Base-by-base conservation (phyloP, 2,888 invertebrate species). In the Gonocerus acuteangulatus region DNA sequence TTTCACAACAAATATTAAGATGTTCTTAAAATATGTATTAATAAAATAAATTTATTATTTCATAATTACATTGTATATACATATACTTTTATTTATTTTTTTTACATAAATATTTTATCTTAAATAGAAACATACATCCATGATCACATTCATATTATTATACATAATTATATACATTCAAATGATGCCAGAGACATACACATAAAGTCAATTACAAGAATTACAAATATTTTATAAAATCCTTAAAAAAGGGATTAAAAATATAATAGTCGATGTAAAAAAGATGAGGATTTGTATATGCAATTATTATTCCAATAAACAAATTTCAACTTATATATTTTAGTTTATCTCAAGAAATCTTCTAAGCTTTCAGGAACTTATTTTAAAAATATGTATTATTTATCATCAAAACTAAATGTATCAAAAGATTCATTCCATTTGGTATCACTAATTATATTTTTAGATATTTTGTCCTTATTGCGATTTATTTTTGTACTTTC, bases 381-480 rank as follows among this genome's bases (percentile, higher is more conserved):
- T 42, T 23, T 66, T 71, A 69, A 44, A 44, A 27, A 16, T n/a
- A n/a, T n/a, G n/a, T 56, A 56, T 56, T 56, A 56, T 66, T 71
- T 70, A 32, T 70, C 69, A 36, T 70, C 69, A 66, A 71, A 72
- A 69, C 73, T 72, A 68, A 74, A 75, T 64, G 75, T 73, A 67
- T 75, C 74, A 70, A 77, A 77, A 69, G 77, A 74, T 67, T 77
- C 76, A 68, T 75, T 75, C 78, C 77, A 77, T 68, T 75, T 75
- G 27, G 69, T 65, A 60, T 70, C 71, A 54, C 64, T 62, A 16
- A 60, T 57, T 45, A 59, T 66, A 18, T 61, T 62, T 57, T 67
- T 67, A 27, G 56, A 49, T 45, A 58, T 61, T 49, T 61, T 60
- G 39, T 64, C 62, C 34, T 56, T 61, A 32, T 39, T 32, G 19